These are phyloP conservation scores for Prionace glauca DNA, from an alignment of 2,797 vertebrate genomes.

Conservation along the genomic window DNA sequence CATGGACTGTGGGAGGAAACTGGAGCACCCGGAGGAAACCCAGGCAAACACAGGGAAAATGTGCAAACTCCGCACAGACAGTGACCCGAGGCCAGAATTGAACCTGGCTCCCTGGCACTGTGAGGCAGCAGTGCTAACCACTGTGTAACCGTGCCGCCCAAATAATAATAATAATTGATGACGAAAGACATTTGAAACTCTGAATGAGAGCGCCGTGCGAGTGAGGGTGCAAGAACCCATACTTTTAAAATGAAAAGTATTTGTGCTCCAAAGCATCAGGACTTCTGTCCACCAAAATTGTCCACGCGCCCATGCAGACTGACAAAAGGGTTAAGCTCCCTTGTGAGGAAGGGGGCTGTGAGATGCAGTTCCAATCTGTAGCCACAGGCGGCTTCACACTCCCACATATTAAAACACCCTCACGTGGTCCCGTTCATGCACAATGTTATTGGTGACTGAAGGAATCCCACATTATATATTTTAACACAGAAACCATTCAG, in stretches of 20 bases:
- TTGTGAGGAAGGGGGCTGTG: neutral
- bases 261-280: neutral
- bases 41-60: too few relatives aligned
- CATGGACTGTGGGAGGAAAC: too few relatives aligned
- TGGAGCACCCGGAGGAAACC: too few relatives aligned
- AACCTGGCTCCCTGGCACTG: too few relatives aligned
- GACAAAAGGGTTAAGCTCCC: neutral
- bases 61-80: too few relatives aligned
- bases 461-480: neutral
- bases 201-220: neutral
- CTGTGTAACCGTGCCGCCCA: too few relatives aligned
- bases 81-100: too few relatives aligned
- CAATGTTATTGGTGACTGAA: slow-evolving; percentile 30
- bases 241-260: neutral
- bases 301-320: neutral
- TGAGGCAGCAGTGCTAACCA: too few relatives aligned
- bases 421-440: neutral
- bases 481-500: slow-evolving; percentile 27
- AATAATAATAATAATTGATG: neutral
- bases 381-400: slow-evolving; percentile 3
- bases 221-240: neutral
- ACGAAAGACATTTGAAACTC: neutral
- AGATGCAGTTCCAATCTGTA: neutral
- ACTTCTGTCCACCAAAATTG: neutral
- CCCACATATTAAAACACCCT: neutral